phyloP scores from a whole-genome alignment of 2,888 invertebrate species.

The Xanthia togata region DNA sequence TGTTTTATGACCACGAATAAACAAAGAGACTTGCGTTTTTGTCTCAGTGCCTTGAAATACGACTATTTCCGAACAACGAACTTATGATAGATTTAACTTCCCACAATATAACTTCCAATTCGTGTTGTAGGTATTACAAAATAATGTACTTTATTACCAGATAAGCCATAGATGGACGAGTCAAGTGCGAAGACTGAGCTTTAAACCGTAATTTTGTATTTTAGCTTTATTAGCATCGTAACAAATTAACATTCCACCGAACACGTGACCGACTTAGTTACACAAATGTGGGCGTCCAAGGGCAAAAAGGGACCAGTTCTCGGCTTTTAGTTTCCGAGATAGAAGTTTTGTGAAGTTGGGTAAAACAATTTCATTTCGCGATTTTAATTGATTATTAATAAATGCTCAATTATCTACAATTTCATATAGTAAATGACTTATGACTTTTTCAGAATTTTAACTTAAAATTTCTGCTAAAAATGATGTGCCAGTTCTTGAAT shows the following conservation, averaged over 20 bases:
- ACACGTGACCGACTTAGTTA: slow-evolving; percentile 11
- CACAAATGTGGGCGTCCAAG: too few species aligned
- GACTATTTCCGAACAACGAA: slow-evolving; percentile 31
- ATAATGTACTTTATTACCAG: slow-evolving; percentile 26
- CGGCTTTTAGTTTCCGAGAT: too few species aligned
- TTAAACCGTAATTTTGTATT: slow-evolving; percentile 45
- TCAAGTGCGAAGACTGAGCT: slow-evolving; percentile 62
- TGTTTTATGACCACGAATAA: slow-evolving; percentile 3
- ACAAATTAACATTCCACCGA: slow-evolving; percentile 59
- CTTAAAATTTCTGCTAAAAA: too few species aligned
- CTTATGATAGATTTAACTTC: slow-evolving; percentile 8
- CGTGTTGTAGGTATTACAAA: slow-evolving; percentile 15
- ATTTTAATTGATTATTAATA: too few species aligned
- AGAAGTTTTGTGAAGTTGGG: too few species aligned
- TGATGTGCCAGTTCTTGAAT: too few species aligned
- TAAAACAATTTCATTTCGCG: too few species aligned
- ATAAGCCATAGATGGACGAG: slow-evolving; percentile 47
- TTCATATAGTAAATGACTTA: too few species aligned
- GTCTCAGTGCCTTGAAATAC: slow-evolving; percentile 30
- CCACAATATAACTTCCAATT: slow-evolving; percentile 31
- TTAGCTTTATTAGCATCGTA: slow-evolving; percentile 50
- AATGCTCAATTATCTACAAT: too few species aligned
- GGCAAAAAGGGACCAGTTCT: too few species aligned
- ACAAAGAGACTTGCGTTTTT: background rate
- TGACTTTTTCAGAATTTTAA: too few species aligned